These are phyloP conservation scores for Acholoe squamosa DNA, from an alignment of 2,888 invertebrate genomes.

Conservation along the genomic window DNA sequence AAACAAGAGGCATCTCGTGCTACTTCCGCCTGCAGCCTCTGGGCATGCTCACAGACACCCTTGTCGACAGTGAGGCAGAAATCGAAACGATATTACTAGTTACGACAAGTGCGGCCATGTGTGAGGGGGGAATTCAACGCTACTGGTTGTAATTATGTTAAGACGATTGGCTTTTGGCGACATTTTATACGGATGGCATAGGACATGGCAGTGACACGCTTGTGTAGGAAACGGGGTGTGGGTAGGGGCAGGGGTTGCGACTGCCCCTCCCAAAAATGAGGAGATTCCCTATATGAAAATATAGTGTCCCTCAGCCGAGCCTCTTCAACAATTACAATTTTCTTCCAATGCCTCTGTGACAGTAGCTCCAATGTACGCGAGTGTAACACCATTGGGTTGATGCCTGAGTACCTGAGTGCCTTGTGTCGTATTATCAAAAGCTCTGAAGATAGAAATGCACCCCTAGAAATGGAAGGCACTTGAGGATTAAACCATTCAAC, in stretches of 20 bases:
- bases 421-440: too few species aligned
- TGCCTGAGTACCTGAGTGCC: too few species aligned
- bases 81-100: conserved; percentile 47
- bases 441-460: too few species aligned
- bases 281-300: too few species aligned
- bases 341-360: too few species aligned
- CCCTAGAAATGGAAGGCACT: too few species aligned
- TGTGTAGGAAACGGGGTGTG: not conserved
- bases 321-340: too few species aligned
- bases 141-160: conserved; percentile 43
- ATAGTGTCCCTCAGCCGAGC: too few species aligned
- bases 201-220: not conserved
- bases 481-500: too few species aligned
- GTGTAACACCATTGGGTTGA: too few species aligned
- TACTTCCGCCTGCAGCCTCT: not conserved
- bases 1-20: not conserved
- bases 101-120: conserved; percentile 24
- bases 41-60: not conserved
- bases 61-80: not conserved
- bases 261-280: too few species aligned
- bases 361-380: too few species aligned
- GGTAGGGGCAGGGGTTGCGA: not conserved
- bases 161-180: conserved; percentile 11
- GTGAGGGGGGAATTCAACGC: conserved; percentile 36
- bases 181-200: conserved; percentile 9